Base-by-base conservation (phyloP, 2,113 vertebrate genomes). In the Gobio gobio region DNA sequence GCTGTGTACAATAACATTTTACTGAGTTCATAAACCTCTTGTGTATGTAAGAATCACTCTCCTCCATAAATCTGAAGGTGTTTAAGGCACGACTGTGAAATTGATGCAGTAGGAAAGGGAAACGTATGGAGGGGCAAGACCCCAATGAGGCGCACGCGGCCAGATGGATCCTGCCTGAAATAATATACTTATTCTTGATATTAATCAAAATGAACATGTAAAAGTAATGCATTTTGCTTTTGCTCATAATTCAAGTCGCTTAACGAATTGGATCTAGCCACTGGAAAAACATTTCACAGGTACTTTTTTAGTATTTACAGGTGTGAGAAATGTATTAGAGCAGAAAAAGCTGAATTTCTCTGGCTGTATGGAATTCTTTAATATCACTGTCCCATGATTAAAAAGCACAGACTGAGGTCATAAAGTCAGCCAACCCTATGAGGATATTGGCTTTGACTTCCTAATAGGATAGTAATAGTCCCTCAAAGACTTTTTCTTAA, bases 11-110 rank as follows among this genome's bases (percentile, higher is more conserved):
- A 93, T 91, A 94, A 94, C 89, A 91, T 94, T 94, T 94, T 92
- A 94, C 90, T 88, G 87, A 90, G 88, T 91, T 93, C 92, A 92
- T 93, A 94, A 93, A 95, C 88, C 91, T 91, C 90, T 93, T 22
- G 56, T 91, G 87, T 86, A 93, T 91, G 89, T 91, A 90, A 82
- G 76, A 92, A 92, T 86, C 87, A 76, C 87, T 91, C 88, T 86
- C 36, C 63, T 91, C 86, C 72, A 90, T 94, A 93, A 94, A 94
- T 90, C 88, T 84, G 78, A 40, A 91, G 89, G 91, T 93, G 94
- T 91, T 91, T 90, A 95, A 91, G 89, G 87, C 88, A 83, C 85
- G 83, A 85, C 43, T 43, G 83, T 91, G 92, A 93, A 92, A 83
- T 77, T 45, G 10, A 91, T 90, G 85, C 82, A 87, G 56, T 88